Evolutionary conservation across 2,888 invertebrate species (phyloP), one percentile per base, ranked within the genome.

Genomic region (Neocrepidodera transversa): DNA sequence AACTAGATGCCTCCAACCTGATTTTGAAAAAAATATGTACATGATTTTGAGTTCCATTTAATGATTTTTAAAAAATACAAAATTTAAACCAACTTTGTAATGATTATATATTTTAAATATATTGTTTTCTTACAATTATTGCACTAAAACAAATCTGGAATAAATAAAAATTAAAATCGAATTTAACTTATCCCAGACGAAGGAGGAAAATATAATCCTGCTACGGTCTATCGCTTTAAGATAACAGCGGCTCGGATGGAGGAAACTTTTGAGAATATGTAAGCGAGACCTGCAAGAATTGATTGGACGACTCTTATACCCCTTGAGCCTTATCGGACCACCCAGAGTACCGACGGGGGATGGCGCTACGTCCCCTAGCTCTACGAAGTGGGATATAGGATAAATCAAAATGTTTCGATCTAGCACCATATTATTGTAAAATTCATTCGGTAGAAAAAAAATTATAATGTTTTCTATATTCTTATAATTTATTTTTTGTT

Each of bases 181-280:
- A 75, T 74, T 71, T 71, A 67, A 66, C 69, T 71, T 72, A 75
- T 71, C 71, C 66, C 32, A 72, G 73, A 71, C 65, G 13, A 71
- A 75, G 74, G 72, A n/a, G n/a, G n/a, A 76, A 18, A 76, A 76
- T 76, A 75, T 76, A 76, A 76, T 76, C 76, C 72, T 67, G 68
- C 68, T 72, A 72, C 71, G 74, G 76, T 76, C 75, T 77, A 77
- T 76, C 77, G 76, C 77, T 76, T 77, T 76, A 77, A 74, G 74
- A 69, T 69, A 66, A 54, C 52, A 69, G 65, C 55, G 40, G 70
- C 40, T 71, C 74, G 2, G 42, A 20, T 8, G 35, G 10, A 18
- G 32, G n/a, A 18, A 57, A 50, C 26, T 28, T 50, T n/a, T 10
- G 35, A 3, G 43, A n/a, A 16, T 1, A 14, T n/a, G 17, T 3